These are phyloP conservation scores for Ophioderma brevispina DNA, from an alignment of 35 echinoderm and acorn worm species.

Conservation along the genomic window DNA sequence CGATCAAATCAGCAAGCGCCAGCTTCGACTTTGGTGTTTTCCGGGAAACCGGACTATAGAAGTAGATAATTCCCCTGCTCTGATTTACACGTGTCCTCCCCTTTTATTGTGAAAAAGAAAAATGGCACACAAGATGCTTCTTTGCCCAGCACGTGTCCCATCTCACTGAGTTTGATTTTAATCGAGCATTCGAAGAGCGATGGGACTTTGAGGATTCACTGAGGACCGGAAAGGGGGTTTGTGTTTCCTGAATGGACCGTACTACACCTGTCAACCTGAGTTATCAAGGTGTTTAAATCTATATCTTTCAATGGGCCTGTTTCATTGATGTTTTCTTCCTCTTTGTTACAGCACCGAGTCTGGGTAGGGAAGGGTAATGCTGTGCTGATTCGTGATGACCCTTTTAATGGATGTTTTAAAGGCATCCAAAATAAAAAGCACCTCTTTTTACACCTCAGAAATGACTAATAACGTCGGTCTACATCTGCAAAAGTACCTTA, in stretches of 20 bases:
- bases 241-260: neutral
- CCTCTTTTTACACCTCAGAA: constrained; percentile 44
- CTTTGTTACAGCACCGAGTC: constrained; percentile 7
- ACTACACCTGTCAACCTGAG: constrained; percentile 31
- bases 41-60: constrained; percentile 60
- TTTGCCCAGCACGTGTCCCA: constrained; percentile 47
- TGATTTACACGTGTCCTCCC: constrained; percentile 49
- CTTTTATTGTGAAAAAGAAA: constrained; percentile 53
- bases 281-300: constrained; percentile 14
- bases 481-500: neutral
- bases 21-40: constrained; percentile 14
- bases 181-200: constrained; percentile 30
- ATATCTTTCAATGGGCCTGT: neutral
- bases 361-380: constrained; percentile 4
- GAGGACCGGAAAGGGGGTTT: neutral
- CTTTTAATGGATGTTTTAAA: constrained; percentile 45
- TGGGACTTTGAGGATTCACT: neutral
- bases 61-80: constrained; percentile 65
- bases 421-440: constrained; percentile 56
- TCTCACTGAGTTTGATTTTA: constrained; percentile 67
- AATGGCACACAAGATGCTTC: constrained; percentile 62
- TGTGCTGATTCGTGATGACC: constrained; percentile 50
- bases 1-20: constrained; percentile 45
- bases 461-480: constrained; percentile 7
- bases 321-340: constrained; percentile 9